Evolutionary conservation across 2,113 vertebrate genomes (phyloP).

Genomic region (Silurus asotus): DNA sequence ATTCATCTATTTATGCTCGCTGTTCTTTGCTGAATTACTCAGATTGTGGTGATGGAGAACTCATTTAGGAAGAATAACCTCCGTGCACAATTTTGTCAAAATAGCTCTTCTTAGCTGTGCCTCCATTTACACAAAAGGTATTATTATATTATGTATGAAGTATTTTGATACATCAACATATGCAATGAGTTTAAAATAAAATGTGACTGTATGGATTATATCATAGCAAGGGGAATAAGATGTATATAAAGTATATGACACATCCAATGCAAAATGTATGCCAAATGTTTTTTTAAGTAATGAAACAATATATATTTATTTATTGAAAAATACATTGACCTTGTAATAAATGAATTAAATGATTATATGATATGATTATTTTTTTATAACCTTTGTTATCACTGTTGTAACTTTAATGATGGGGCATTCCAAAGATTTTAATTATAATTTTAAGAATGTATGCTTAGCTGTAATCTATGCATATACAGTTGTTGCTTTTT

Average conservation of each 20-base stretch:
- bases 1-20: constrained; percentile 67
- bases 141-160: background rate
- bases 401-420: background rate
- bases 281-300: background rate
- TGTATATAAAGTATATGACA: background rate
- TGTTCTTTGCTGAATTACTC: constrained; percentile 64
- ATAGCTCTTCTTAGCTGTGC: background rate
- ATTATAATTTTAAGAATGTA: background rate
- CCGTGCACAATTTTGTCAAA: constrained; percentile 22
- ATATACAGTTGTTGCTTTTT: background rate
- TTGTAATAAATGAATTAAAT: background rate
- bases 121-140: background rate
- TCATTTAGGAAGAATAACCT: constrained; percentile 59
- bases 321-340: background rate
- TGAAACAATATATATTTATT: background rate
- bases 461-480: background rate
- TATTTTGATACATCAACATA: background rate
- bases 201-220: background rate
- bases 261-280: background rate
- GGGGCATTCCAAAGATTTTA: background rate
- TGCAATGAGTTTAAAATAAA: background rate
- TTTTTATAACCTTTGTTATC: background rate
- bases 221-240: background rate
- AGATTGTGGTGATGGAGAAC: constrained; percentile 40
- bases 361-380: background rate